Percentiles rank a stretch among this genome's conserved stretches.
These are phyloP conservation scores for Drosophila repletoides DNA, from an alignment of 1,140 invertebrate genomes.

Conservation along the genomic window DNA sequence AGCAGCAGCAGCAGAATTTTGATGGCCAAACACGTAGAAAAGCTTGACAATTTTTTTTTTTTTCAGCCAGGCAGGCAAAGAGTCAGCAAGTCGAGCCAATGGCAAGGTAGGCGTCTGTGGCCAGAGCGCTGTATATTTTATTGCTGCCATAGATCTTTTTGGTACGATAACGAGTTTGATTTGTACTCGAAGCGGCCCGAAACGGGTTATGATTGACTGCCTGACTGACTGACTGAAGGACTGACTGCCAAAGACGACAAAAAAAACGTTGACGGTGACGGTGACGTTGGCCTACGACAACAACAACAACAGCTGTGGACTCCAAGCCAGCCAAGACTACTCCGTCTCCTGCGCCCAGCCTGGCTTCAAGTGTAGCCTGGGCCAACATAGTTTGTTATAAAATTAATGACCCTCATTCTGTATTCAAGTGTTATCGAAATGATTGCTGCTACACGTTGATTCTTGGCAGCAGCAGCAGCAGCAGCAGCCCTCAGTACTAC, in stretches of 20 bases:
- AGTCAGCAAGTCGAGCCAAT: slow-evolving; percentile 18
- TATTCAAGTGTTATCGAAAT: slow-evolving; percentile 81
- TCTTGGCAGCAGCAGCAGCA: slow-evolving; percentile 24
- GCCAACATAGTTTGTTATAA: slow-evolving; percentile 72
- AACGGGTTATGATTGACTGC: slow-evolving; percentile 80
- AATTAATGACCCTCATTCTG: slow-evolving; percentile 81
- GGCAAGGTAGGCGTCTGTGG: slow-evolving; percentile 47
- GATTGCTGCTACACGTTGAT: slow-evolving; percentile 71
- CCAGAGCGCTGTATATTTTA: slow-evolving; percentile 62
- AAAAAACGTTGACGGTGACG: slow-evolving; percentile 2
- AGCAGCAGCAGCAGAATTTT: too few relatives aligned
- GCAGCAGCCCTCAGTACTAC: neutral
- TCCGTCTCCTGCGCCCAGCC: neutral
- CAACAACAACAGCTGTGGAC: slow-evolving; percentile 6
- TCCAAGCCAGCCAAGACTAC: too few relatives aligned
- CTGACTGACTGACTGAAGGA: slow-evolving; percentile 46
- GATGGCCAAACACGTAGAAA: slow-evolving; percentile 72
- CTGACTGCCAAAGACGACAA: slow-evolving; percentile 1
- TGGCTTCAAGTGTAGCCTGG: slow-evolving; percentile 46
- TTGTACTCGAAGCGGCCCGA: slow-evolving; percentile 68
- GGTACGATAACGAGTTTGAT: slow-evolving; percentile 77
- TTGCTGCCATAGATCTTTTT: slow-evolving; percentile 71
- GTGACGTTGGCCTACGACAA: slow-evolving; percentile 1
- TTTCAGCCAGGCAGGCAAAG: neutral
- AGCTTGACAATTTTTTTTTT: slow-evolving; percentile 62